phyloP scores from a whole-genome alignment of 2,797 vertebrate genomes.

The Molothrus aeneus region DNA sequence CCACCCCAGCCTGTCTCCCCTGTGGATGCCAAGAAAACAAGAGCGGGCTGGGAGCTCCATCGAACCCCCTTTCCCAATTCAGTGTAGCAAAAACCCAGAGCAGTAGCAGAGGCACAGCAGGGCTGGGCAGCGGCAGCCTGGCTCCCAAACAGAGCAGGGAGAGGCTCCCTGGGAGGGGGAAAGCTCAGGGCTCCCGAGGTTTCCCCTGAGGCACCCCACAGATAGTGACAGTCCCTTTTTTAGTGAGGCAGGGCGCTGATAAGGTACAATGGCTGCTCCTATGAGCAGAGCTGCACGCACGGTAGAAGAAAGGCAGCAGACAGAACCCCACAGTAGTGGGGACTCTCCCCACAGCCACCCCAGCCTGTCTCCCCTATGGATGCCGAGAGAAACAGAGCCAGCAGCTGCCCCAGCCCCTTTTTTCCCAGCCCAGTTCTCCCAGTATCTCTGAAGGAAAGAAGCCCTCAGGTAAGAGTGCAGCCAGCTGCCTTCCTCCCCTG shows the following conservation, averaged over 20 bases:
- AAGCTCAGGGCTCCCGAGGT: background rate
- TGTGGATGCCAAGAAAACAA: too few relatives aligned
- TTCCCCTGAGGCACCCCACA: background rate
- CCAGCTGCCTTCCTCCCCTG: background rate
- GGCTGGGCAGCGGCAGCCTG: too few relatives aligned
- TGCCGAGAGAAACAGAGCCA: background rate
- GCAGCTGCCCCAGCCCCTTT: background rate
- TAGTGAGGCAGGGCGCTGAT: too few relatives aligned
- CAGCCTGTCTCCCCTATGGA: background rate
- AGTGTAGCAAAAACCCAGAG: too few relatives aligned
- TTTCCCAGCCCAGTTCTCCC: background rate
- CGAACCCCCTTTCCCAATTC: too few relatives aligned
- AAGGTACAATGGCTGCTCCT: fast-evolving
- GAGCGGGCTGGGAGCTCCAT: too few relatives aligned
- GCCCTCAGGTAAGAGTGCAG: too few relatives aligned
- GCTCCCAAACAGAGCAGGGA: too few relatives aligned
- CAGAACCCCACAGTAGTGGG: background rate
- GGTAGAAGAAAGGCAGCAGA: background rate
- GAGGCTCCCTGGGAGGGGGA: too few relatives aligned
- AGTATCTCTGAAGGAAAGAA: background rate
- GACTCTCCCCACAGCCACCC: background rate
- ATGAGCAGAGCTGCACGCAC: fast-evolving
- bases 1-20: too few relatives aligned
- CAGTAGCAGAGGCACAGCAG: too few relatives aligned
- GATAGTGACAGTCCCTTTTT: background rate